Conservation (phyloP, 2,113 vertebrate genomes). For the Pollimyrus isidori region DNA sequence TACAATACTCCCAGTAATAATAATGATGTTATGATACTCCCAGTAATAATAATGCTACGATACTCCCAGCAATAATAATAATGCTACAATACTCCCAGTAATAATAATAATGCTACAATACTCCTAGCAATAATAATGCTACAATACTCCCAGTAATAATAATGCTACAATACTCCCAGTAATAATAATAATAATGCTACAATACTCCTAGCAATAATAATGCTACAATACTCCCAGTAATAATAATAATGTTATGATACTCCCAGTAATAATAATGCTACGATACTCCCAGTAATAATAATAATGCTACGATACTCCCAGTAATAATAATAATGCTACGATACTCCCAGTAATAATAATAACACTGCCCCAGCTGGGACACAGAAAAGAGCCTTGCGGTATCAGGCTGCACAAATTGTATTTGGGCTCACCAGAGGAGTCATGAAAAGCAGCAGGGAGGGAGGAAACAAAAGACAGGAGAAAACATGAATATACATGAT, state of each 20-base stretch:
- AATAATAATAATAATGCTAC: no score
- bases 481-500: background rate
- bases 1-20: background rate
- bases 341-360: background rate
- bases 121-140: background rate
- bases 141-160: no score
- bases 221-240: no score
- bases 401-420: background rate
- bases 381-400: background rate
- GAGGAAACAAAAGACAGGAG: background rate
- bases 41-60: background rate
- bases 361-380: background rate
- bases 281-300: background rate
- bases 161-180: no score
- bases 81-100: background rate
- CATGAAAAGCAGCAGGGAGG: background rate
- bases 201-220: no score
- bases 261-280: background rate
- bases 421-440: background rate
- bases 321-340: background rate
- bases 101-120: no score
- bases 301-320: background rate
- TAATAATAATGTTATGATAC: no score
- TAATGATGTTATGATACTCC: no score
- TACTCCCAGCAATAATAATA: background rate